Percentiles rank a stretch among this genome's conserved stretches.
phyloP scores from a whole-genome alignment of 2,888 invertebrate genomes.

The Drosophila sordidapex region DNA sequence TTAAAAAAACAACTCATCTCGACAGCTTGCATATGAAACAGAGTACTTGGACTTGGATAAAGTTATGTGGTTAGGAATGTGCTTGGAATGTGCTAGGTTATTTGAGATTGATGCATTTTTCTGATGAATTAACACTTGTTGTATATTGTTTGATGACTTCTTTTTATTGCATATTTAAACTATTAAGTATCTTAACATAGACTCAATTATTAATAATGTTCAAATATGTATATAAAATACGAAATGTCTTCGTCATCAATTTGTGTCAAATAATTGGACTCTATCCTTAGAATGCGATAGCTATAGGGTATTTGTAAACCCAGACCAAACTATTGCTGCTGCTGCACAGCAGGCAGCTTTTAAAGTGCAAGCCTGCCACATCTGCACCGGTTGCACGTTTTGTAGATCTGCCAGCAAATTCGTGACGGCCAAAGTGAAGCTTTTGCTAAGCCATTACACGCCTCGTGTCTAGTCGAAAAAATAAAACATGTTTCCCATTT shows the following conservation, averaged over 20 bases:
- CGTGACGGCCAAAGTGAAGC: conserved; percentile 71
- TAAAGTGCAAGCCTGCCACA: conserved; percentile 51
- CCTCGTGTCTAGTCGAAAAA: conserved; percentile 25
- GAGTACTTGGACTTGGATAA: neutral
- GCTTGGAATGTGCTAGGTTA: neutral
- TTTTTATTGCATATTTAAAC: neutral
- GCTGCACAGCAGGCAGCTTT: conserved; percentile 28
- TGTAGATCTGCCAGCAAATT: conserved; percentile 62
- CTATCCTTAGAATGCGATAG: neutral
- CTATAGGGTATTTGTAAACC: neutral
- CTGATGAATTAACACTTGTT: neutral
- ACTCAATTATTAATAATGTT: neutral
- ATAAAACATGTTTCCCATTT: neutral
- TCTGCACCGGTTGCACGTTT: conserved; percentile 60
- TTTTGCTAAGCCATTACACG: conserved; percentile 68
- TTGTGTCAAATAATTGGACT: neutral
- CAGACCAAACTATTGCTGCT: neutral
- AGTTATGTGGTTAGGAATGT: neutral
- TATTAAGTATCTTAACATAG: neutral
- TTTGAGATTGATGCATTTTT: neutral
- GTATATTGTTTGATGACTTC: too few species aligned
- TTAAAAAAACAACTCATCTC: conserved; percentile 36
- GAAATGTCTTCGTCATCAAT: neutral
- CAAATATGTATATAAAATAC: neutral
- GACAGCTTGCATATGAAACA: conserved; percentile 43